These are phyloP conservation scores for Drosophila nr. perissopoda DNA, from an alignment of 2,888 invertebrate genomes.

Conservation along the genomic window DNA sequence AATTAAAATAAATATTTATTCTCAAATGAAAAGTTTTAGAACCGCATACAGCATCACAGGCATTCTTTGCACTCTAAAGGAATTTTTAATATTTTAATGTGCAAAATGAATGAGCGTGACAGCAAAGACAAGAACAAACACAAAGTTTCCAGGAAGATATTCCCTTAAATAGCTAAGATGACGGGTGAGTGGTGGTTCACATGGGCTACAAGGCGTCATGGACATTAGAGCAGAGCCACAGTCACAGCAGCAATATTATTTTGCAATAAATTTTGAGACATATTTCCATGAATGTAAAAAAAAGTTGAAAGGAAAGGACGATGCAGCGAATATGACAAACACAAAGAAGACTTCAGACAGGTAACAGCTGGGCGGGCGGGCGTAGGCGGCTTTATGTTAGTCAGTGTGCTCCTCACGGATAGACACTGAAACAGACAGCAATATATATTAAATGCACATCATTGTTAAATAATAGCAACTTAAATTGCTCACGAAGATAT, in stretches of 20 bases:
- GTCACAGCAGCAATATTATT: conserved; percentile 67
- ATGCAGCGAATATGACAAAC: conserved; percentile 36
- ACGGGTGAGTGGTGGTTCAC: conserved; percentile 46
- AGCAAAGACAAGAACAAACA: conserved; percentile 32
- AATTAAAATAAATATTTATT: conserved; percentile 24
- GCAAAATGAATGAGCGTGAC: conserved; percentile 42
- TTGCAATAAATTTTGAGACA: conserved; percentile 82
- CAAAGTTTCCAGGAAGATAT: conserved; percentile 33
- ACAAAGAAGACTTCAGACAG: conserved; percentile 59
- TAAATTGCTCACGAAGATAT: conserved; percentile 69
- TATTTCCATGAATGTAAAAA: conserved; percentile 71
- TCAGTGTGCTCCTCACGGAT: conserved; percentile 20
- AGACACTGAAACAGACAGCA: conserved; percentile 23
- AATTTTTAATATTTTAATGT: conserved; percentile 82
- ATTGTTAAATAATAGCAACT: conserved; percentile 63
- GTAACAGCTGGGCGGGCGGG: conserved; percentile 68
- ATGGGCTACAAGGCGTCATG: conserved; percentile 22
- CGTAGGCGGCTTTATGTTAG: conserved; percentile 29
- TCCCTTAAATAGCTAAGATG: conserved; percentile 54
- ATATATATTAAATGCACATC: conserved; percentile 75
- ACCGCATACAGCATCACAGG: conserved; percentile 21
- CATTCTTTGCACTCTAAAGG: conserved; percentile 65
- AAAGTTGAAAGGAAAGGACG: conserved; percentile 25
- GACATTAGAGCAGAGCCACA: conserved; percentile 50
- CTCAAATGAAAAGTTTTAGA: conserved; percentile 28